Conservation (phyloP, 2,113 vertebrate genomes). For the Donacobius atricapilla region DNA sequence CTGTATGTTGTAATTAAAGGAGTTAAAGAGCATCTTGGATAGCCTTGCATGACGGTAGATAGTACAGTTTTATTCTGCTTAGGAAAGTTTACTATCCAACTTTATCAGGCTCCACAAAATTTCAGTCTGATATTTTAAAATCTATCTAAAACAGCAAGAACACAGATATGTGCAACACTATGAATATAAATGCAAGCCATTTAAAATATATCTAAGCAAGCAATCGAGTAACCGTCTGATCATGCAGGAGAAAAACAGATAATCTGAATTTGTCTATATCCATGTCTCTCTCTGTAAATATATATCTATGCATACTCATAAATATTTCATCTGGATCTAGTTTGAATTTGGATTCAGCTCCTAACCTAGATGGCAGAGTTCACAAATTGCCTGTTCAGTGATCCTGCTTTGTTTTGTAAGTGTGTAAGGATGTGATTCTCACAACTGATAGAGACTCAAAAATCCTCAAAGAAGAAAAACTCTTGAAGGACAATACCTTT, state of each 20-base stretch:
- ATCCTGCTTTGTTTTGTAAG: constrained; percentile 54
- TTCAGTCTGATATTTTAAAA: constrained; percentile 53
- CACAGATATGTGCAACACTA: constrained; percentile 40
- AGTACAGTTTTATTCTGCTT: background rate
- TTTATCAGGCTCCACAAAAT: constrained; percentile 47
- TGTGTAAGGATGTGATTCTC: constrained; percentile 8
- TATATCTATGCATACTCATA: constrained; percentile 59
- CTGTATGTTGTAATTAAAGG: background rate
- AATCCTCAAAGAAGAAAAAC: background rate
- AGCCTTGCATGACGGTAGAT: background rate
- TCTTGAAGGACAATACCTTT: background rate
- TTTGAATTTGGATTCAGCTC: constrained; percentile 59
- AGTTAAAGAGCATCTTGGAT: background rate
- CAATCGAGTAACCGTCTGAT: constrained; percentile 55
- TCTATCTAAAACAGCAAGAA: constrained; percentile 44
- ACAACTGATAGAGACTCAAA: background rate
- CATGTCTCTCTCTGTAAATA: constrained; percentile 62
- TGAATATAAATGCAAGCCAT: constrained; percentile 65
- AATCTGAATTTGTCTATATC: constrained; percentile 65
- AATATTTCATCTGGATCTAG: constrained; percentile 67
- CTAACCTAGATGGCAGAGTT: constrained; percentile 48
- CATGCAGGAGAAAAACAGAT: constrained; percentile 51
- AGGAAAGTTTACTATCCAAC: constrained; percentile 18
- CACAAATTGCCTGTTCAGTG: constrained; percentile 56
- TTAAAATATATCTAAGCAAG: constrained; percentile 63